Evolutionary conservation across 2,113 vertebrate species (phyloP), one percentile per base, ranked within the genome.

Genomic region (Crotophaga sulcirostris): DNA sequence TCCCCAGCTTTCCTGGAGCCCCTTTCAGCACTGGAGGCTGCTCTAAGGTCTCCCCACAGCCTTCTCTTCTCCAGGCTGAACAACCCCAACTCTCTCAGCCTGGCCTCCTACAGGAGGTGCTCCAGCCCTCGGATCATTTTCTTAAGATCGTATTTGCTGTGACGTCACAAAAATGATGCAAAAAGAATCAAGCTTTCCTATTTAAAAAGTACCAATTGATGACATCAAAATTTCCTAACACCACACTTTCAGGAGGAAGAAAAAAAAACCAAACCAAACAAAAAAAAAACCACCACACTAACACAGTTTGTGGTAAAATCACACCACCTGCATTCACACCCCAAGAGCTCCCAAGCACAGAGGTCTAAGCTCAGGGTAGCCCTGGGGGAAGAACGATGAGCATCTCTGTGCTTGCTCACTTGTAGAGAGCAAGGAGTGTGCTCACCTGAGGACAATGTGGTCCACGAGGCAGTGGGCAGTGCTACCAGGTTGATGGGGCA

Each of bases 401-500:
- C 44, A 66, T 14, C 52, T 72, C 66, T 34, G 26, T 2, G 0
- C 18, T 33, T 33, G 26, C 21, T 56, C 4, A 8, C 26, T 33
- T 10, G 0, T 3, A 17, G 10, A 26, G 20, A 18, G 18, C 31
- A 36, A 7, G 10, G 28, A 54, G 2, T 3, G 2, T 1, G 4
- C 31, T 31, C 5, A 6, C 26, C 20, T 19, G 12, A 40, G 54
- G 34, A 55, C 3, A 1, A 20, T 1, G 1, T 4, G 3, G 21
- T 49, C 33, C 34, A 34, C n/a, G 17, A 40, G 18, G 8, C 10
- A 11, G 6, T 1, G 9, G 33, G 21, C 26, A 51, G 9, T 4
- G 5, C 18, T 9, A 26, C 23, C 18, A 29, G 33, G 26, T 13
- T 25, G 21, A 15, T 38, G 23, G 0, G 1, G 38, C 54, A 58